Conservation (phyloP, 2,113 vertebrate genomes). For the Leuciscus idus region DNA sequence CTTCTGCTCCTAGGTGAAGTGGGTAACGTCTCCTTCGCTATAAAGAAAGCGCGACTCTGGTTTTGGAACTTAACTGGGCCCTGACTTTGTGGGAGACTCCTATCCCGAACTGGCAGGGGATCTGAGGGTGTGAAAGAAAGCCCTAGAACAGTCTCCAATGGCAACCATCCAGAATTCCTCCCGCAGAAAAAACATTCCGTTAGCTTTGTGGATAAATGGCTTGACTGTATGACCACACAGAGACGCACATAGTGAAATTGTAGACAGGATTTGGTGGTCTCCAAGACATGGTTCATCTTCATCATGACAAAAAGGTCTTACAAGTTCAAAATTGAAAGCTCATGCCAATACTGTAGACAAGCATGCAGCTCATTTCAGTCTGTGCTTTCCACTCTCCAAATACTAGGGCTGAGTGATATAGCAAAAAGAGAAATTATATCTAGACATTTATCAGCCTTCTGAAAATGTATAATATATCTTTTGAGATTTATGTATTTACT, state of each 20-base stretch:
- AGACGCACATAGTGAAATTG: conserved; percentile 45
- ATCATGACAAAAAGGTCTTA: conserved; percentile 25
- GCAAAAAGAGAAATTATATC: not conserved
- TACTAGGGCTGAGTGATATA: not conserved
- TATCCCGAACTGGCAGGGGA: conserved; percentile 57
- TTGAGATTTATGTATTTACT: not conserved
- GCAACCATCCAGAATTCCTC: conserved; percentile 52
- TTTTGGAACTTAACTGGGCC: conserved; percentile 52
- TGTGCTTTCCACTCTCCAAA: not conserved
- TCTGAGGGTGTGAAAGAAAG: conserved; percentile 59
- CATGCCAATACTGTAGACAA: conserved; percentile 8
- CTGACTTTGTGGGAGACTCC: conserved; percentile 54
- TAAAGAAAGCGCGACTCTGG: conserved; percentile 40
- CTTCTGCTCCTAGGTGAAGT: conserved; percentile 48
- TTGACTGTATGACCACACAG: conserved; percentile 48
- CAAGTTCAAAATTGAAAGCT: not conserved
- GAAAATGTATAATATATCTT: not conserved
- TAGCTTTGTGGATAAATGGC: conserved; percentile 45
- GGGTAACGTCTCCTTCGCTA: conserved; percentile 52
- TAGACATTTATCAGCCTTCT: not conserved
- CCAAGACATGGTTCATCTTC: conserved; percentile 6
- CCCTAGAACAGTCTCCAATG: conserved; percentile 47
- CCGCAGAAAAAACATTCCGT: conserved; percentile 54
- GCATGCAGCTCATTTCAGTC: not conserved
- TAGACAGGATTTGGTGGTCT: conserved; percentile 32